Base-by-base conservation (phyloP, 2,888 invertebrate species). In the Andrena fulva region DNA sequence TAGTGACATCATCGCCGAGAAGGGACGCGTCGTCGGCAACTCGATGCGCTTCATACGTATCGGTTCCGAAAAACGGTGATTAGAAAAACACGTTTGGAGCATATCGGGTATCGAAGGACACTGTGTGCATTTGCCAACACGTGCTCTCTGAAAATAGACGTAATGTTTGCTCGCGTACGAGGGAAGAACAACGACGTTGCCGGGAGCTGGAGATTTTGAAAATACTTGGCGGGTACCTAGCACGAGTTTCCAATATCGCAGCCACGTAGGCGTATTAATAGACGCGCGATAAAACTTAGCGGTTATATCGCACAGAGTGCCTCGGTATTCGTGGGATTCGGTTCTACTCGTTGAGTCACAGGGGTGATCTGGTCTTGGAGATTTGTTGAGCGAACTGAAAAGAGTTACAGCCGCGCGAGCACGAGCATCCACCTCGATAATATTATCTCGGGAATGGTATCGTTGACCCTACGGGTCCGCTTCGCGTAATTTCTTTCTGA, bases 101-200 rank as follows among this genome's bases (percentile, higher is more conserved):
- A 6, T 42, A 42, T 68, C 8, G 42, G 68, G 27, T 1, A 16
- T 52, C 33, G 31, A 70, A 35, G 31, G n/a, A 42, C 48, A 62
- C 10, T 27, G 16, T 12, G 42, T 4, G 2, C 42, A 56, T 3
- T 48, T 27, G 33, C 27, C 1, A 27, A 27, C 68, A 24, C n/a
- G n/a, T 69, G 48, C 27, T 35, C 24, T 77, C 77, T 80, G 68
- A 77, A 80, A 77, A 77, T 80, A 80, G 70, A 2, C 7, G 6
- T 48, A 27, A 52, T 2, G 12, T n/a, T 12, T 12, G 24, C 6
- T 20, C 4, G 7, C 16, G 7, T 1, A 3, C 1, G 48, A 1
- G 1, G 20, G 16, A 48, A 29, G 20, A 59, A 24, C 3, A 24
- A 29, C 31, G 29, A 10, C 10, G n/a, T 2, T n/a, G 24, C 35